Evolutionary conservation across 1,140 invertebrate species (phyloP).

Genomic region (Coptotermes formosanus): DNA sequence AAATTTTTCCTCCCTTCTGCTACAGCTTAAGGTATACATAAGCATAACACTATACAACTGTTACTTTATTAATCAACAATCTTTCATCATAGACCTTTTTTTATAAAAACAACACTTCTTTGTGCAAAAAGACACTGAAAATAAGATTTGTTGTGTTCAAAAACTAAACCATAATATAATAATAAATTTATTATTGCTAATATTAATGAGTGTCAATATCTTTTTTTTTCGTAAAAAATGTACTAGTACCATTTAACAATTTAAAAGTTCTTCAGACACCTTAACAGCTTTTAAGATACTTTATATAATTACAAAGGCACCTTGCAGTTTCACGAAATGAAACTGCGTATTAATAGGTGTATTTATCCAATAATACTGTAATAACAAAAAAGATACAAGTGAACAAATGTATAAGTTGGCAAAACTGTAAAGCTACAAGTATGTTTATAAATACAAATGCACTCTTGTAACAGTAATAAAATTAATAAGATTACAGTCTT

Average conservation of each 20-base stretch:
- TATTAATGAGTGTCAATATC: background rate
- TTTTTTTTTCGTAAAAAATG: background rate
- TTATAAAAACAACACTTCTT: background rate
- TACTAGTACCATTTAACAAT: background rate
- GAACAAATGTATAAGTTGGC: background rate
- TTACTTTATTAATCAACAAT: background rate
- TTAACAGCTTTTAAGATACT: background rate
- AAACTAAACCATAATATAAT: background rate
- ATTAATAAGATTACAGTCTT: too few relatives aligned
- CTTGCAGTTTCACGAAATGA: background rate
- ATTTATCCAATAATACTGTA: conserved; percentile 1
- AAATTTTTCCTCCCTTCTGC: background rate
- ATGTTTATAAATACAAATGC: background rate
- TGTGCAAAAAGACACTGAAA: background rate
- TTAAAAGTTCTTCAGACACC: background rate
- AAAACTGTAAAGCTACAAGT: too few relatives aligned
- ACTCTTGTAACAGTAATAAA: background rate
- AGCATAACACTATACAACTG: conserved; percentile 6
- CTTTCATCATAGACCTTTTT: background rate
- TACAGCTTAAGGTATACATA: background rate
- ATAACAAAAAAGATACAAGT: background rate
- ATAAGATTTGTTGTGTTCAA: background rate
- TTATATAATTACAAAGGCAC: background rate
- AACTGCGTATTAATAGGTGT: background rate
- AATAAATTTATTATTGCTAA: conserved; percentile 16